Conservation (phyloP, 2,888 invertebrate species). For the Eledone cirrhosa region DNA sequence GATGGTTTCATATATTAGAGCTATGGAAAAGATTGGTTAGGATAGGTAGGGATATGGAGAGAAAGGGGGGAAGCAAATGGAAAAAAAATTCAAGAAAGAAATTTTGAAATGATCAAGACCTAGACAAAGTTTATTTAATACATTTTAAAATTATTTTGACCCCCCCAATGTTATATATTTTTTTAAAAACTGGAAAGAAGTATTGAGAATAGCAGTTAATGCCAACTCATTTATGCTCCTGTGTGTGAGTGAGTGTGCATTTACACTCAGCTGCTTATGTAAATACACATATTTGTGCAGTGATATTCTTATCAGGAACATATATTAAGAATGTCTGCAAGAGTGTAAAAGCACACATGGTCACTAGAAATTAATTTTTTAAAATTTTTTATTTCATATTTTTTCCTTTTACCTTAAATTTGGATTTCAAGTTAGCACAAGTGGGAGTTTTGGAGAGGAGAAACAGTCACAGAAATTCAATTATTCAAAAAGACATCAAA, state of each 20-base stretch:
- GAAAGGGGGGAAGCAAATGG: neutral
- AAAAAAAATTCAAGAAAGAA: too few species aligned
- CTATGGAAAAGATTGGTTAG: neutral
- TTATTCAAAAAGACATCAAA: slow-evolving; percentile 23
- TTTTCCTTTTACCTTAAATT: neutral
- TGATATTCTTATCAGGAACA: too few species aligned
- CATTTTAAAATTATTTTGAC: too few species aligned
- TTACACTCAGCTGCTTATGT: too few species aligned
- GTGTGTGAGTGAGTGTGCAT: neutral
- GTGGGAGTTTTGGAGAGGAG: slow-evolving; percentile 1
- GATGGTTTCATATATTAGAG: slow-evolving; percentile 10
- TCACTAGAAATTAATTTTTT: neutral
- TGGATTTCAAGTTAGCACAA: slow-evolving; percentile 3
- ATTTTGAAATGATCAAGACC: too few species aligned
- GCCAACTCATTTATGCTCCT: neutral
- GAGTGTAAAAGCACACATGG: neutral
- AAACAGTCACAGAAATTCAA: slow-evolving; percentile 18
- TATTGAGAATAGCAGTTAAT: neutral
- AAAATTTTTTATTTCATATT: neutral
- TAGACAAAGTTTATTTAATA: too few species aligned
- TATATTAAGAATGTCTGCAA: neutral
- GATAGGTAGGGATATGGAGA: neutral
- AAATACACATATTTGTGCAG: too few species aligned
- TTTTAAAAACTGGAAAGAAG: too few species aligned
- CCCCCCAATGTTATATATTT: too few species aligned